Evolutionary conservation across 2,888 invertebrate species (phyloP), one percentile per base, ranked within the genome.

Genomic region (Pollenia griseotomentosa): DNA sequence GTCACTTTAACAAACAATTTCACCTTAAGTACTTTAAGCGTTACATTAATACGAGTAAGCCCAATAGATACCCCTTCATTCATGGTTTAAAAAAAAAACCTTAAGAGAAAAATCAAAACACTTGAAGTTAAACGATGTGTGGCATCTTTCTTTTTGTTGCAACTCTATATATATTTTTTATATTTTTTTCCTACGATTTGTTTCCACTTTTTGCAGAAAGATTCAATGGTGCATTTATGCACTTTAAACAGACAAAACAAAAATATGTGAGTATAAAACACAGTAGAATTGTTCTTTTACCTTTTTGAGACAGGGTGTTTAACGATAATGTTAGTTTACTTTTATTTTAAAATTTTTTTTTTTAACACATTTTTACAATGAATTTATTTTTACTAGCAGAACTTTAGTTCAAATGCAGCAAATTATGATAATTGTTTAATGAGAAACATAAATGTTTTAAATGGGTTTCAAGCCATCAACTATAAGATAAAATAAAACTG

Each of bases 61-160:
- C 8, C 14, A 70, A 83, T 19, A 53, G 33, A 55, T 44, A 33
- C 16, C 6, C 2, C 11, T n/a, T 12, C 14, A 12, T 61, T 51
- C 23, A 44, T 5, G 2, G 23, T 10, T 33, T 6, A 33, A 4
- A 33, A 33, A 12, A 9, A 82, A 51, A 42, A 16, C 8, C 10
- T 57, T 23, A 19, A 68, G 61, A 12, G 46, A 74, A 59, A 66
- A 65, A 68, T 78, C 23, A 78, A 33, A 78, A 71, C 55, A 86
- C 65, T 86, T 78, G 23, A 83, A 81, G 61, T 77, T 80, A 77
- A 86, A 83, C 73, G 73, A 68, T 80, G 66, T 83, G 73, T 83
- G 66, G 65, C 65, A 59, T 9, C 12, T 77, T 80, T 19, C 16
- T 42, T 53, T 55, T 81, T 65, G 16, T 65, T 57, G 23, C 46